Conservation (phyloP, 1,140 invertebrate genomes). For the Macrostomum lignano region DNA sequence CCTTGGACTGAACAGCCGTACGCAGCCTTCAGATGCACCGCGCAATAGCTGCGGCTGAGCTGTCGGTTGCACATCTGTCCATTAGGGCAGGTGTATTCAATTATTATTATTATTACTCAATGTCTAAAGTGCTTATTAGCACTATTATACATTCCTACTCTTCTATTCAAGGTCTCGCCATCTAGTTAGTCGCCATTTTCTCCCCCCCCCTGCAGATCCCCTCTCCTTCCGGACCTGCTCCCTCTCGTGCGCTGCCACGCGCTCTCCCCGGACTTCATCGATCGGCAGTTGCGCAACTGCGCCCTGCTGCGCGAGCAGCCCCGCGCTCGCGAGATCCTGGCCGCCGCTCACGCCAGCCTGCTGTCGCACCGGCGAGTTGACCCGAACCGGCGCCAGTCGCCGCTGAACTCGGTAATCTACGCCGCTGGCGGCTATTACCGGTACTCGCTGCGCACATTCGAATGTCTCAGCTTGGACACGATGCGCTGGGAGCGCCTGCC, state of each 20-base stretch:
- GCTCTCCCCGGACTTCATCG: slow-evolving; percentile 58
- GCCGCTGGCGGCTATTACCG: slow-evolving; percentile 57
- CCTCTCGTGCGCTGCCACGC: slow-evolving; percentile 60
- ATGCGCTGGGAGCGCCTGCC: slow-evolving; percentile 48
- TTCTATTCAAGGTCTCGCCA: too few relatives aligned
- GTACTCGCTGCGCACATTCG: slow-evolving; percentile 51
- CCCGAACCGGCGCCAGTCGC: background rate
- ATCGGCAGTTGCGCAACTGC: slow-evolving; percentile 64
- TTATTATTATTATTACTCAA: too few relatives aligned
- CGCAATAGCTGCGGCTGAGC: too few relatives aligned
- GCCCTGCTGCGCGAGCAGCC: slow-evolving; percentile 45
- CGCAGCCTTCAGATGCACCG: too few relatives aligned
- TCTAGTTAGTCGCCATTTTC: too few relatives aligned
- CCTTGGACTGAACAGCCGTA: too few relatives aligned
- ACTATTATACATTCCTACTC: too few relatives aligned
- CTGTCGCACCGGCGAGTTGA: background rate
- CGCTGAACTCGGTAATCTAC: slow-evolving; percentile 41
- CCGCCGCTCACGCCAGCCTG: background rate
- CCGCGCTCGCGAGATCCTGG: background rate
- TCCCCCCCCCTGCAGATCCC: too few relatives aligned
- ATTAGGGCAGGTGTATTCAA: too few relatives aligned
- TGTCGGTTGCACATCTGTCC: too few relatives aligned
- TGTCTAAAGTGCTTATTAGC: too few relatives aligned
- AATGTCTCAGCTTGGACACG: slow-evolving; percentile 56
- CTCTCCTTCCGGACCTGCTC: slow-evolving; percentile 55